Evolutionary conservation across 2,888 invertebrate genomes (phyloP).

Genomic region (Notocelia uddmanniana): DNA sequence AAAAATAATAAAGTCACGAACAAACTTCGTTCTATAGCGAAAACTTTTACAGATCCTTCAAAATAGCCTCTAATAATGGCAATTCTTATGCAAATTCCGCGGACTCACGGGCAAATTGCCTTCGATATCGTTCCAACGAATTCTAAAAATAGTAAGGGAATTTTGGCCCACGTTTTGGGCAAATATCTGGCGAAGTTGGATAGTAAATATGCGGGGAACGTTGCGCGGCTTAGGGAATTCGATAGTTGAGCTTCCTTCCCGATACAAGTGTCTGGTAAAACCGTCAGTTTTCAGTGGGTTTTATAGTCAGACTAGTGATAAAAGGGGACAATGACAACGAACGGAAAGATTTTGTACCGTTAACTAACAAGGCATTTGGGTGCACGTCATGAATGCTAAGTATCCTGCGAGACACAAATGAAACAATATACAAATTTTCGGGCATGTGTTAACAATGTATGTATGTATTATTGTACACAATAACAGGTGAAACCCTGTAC

Average conservation of each 20-base stretch:
- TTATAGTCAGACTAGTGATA: neutral
- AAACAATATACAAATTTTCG: too few species aligned
- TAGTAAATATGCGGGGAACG: slow-evolving; percentile 31
- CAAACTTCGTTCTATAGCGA: slow-evolving; percentile 1
- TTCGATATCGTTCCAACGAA: slow-evolving; percentile 35
- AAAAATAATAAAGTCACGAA: slow-evolving; percentile 12
- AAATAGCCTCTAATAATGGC: slow-evolving; percentile 36
- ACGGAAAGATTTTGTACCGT: too few species aligned
- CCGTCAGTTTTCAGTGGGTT: neutral
- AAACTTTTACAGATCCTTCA: slow-evolving; percentile 22
- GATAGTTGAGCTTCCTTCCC: slow-evolving; percentile 3
- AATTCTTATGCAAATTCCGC: slow-evolving; percentile 41
- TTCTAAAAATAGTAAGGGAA: slow-evolving; percentile 41
- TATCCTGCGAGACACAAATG: too few species aligned
- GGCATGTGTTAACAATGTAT: too few species aligned
- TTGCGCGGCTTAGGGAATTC: slow-evolving; percentile 3
- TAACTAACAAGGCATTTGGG: too few species aligned
- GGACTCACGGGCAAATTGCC: slow-evolving; percentile 34
- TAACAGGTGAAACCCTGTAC: too few species aligned
- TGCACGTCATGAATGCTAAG: too few species aligned
- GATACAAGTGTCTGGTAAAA: slow-evolving; percentile 14
- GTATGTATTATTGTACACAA: too few species aligned
- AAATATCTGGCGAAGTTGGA: slow-evolving; percentile 18
- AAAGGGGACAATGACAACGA: too few species aligned
- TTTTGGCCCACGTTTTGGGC: slow-evolving; percentile 13